Evolutionary conservation across 2,113 vertebrate genomes (phyloP).

Genomic region (Origma solitaria): DNA sequence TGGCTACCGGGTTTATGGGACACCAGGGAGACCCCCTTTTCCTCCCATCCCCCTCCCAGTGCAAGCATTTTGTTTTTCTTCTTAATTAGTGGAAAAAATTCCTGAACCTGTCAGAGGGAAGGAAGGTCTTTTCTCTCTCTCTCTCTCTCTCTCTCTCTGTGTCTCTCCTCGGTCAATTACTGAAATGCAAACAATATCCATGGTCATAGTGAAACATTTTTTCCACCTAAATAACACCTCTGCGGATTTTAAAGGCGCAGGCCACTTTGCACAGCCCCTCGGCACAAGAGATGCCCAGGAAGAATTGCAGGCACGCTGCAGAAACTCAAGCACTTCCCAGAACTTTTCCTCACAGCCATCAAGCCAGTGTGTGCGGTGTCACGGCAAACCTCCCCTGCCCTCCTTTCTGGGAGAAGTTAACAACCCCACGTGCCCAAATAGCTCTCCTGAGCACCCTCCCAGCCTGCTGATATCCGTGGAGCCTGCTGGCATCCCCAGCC

Average conservation of each 20-base stretch:
- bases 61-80: conserved; percentile 57
- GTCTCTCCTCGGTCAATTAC: conserved; percentile 7
- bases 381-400: fast-evolving
- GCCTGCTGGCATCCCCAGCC: not conserved
- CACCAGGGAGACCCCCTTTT: conserved; percentile 47
- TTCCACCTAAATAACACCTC: conserved; percentile 50
- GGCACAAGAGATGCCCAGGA: fast-evolving
- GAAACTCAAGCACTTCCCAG: not conserved
- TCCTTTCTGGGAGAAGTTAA: not conserved
- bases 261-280: not conserved
- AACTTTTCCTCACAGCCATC: not conserved
- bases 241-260: conserved; percentile 6
- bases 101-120: conserved; percentile 63
- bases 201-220: not conserved
- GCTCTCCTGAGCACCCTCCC: not conserved
- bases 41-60: not conserved
- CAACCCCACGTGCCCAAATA: not conserved
- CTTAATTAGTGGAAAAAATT: conserved; percentile 71
- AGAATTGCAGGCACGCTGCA: not conserved
- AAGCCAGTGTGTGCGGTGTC: fast-evolving
- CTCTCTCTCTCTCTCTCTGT: not conserved
- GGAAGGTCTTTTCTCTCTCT: conserved; percentile 22
- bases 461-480: fast-evolving
- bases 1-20: conserved; percentile 22
- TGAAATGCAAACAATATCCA: conserved; percentile 62